Evolutionary conservation across 2,888 invertebrate species (phyloP).

Genomic region (Torymus tubicola): DNA sequence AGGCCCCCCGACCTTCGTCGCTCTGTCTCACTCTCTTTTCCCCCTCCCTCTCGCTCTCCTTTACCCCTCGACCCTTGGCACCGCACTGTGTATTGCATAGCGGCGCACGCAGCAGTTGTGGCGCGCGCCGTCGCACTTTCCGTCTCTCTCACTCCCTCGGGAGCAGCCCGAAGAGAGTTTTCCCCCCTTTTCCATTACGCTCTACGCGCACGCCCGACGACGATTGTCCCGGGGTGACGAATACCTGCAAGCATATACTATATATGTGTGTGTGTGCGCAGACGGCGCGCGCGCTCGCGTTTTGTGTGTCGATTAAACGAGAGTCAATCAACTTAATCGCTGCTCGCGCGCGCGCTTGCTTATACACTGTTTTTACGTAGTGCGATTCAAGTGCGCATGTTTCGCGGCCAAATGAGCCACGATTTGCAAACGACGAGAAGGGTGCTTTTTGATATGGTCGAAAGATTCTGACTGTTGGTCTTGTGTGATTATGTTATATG

Average conservation of each 20-base stretch:
- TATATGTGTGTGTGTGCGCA: neutral
- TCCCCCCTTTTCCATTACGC: conserved; percentile 31
- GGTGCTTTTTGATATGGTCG: neutral
- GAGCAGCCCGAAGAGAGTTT: neutral
- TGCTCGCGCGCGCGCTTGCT: neutral
- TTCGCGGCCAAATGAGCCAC: conserved; percentile 31
- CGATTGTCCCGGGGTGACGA: conserved; percentile 12
- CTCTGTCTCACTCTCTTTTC: conserved; percentile 20
- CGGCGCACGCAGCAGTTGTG: conserved; percentile 35
- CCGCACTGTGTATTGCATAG: conserved; percentile 21
- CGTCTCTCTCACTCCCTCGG: conserved; percentile 26
- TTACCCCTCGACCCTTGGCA: conserved; percentile 27
- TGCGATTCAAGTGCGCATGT: neutral
- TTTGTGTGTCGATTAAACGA: conserved; percentile 38
- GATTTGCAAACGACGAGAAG: conserved; percentile 6
- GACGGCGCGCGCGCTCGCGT: neutral
- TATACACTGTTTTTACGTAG: neutral
- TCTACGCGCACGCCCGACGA: conserved; percentile 1
- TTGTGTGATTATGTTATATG: too few relatives aligned
- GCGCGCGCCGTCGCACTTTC: neutral
- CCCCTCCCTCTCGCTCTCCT: conserved; percentile 42
- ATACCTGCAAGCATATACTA: conserved; percentile 4
- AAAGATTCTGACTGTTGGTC: too few relatives aligned
- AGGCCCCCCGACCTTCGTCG: conserved; percentile 50
- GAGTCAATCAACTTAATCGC: conserved; percentile 47